These are phyloP conservation scores for Myrmecobius fasciatus DNA, from an alignment of 2,113 vertebrate genomes.

Conservation along the genomic window DNA sequence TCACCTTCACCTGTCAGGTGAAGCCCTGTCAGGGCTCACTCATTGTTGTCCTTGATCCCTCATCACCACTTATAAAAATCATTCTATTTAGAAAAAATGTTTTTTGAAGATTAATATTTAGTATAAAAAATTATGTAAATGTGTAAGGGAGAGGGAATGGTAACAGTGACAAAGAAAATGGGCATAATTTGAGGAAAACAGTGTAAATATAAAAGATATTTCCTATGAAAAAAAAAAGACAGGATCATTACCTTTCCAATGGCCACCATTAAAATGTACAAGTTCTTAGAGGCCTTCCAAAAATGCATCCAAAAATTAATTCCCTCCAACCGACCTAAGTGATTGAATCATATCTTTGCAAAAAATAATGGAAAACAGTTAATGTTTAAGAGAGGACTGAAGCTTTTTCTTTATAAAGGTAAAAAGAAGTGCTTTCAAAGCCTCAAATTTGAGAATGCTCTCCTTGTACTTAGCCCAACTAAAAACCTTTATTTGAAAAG, in stretches of 20 bases:
- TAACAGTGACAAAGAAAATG: neutral
- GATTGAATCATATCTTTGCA: neutral
- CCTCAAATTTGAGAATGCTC: neutral
- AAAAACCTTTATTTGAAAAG: fast-evolving
- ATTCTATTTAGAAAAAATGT: neutral
- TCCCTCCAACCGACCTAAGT: neutral
- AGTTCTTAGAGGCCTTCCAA: neutral
- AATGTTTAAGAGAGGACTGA: neutral
- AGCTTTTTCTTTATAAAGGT: neutral
- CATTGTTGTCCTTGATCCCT: neutral
- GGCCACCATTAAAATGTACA: neutral
- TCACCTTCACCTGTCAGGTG: neutral
- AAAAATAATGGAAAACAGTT: neutral
- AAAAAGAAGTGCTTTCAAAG: neutral
- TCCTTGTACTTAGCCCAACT: fast-evolving
- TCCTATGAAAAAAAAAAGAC: neutral
- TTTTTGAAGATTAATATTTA: neutral
- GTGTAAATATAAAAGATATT: neutral
- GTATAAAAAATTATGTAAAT: neutral
- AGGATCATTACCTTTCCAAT: neutral
- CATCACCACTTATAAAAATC: neutral
- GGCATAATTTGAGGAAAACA: neutral
- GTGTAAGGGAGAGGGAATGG: fast-evolving
- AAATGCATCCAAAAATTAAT: neutral
- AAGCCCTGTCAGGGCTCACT: neutral